These are phyloP conservation scores for Clarias laeviceps DNA, from an alignment of 2,797 vertebrate species.

Conservation along the genomic window DNA sequence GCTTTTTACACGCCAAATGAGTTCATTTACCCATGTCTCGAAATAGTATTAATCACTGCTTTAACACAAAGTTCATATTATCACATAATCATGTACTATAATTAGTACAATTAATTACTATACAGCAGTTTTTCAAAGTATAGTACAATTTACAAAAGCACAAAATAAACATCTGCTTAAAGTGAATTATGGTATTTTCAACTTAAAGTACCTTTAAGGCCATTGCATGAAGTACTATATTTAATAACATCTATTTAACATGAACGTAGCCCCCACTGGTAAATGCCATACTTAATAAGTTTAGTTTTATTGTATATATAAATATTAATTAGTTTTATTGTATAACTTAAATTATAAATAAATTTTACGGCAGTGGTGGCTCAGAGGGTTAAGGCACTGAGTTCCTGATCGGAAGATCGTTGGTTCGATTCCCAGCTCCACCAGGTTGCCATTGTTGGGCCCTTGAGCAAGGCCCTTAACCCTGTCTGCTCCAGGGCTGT, in stretches of 20 bases:
- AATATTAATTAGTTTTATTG: too few species aligned
- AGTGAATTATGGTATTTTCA: neutral
- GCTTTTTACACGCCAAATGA: slow-evolving; percentile 24
- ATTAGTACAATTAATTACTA: slow-evolving; percentile 28
- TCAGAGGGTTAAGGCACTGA: too few species aligned
- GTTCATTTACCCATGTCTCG: slow-evolving; percentile 19
- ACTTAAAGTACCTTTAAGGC: neutral
- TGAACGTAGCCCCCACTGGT: neutral
- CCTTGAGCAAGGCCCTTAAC: too few species aligned
- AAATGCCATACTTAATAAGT: neutral
- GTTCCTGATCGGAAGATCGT: too few species aligned
- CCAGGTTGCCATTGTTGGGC: too few species aligned
- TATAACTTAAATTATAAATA: too few species aligned
- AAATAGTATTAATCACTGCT: slow-evolving; percentile 12
- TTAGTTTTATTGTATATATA: neutral
- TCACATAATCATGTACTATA: slow-evolving; percentile 11
- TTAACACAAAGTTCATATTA: slow-evolving; percentile 5
- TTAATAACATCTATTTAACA: neutral
- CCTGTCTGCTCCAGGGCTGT: too few species aligned
- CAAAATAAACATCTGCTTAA: neutral
- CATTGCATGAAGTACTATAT: neutral
- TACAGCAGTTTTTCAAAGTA: neutral
- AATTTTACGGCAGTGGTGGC: too few species aligned
- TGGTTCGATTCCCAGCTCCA: too few species aligned
- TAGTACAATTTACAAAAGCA: neutral